phyloP scores from a whole-genome alignment of 2,888 invertebrate genomes.

The Ellobium chinense region DNA sequence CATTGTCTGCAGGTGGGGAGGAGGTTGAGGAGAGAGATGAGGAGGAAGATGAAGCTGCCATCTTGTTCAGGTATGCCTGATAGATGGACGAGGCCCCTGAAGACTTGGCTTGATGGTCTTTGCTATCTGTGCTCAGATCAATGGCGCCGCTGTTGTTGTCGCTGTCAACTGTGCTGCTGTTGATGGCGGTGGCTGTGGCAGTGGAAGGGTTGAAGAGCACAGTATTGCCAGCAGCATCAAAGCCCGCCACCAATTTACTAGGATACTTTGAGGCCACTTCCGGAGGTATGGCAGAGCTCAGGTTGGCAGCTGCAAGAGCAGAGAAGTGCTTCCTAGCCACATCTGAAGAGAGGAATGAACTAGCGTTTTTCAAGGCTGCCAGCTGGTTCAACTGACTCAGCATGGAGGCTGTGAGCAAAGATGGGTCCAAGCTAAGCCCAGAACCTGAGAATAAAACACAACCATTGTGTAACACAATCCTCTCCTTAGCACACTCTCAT shows the following conservation, averaged over 20 bases:
- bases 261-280: background rate
- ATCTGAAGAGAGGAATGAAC: background rate
- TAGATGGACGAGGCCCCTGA: background rate
- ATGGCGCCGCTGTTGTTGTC: constrained; percentile 27
- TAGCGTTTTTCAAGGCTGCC: background rate
- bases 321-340: constrained; percentile 6
- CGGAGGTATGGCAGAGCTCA: background rate
- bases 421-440: background rate
- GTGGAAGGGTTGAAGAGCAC: background rate
- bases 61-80: background rate
- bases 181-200: no score
- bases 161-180: no score
- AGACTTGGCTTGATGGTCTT: constrained; percentile 1
- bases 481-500: no score
- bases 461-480: no score
- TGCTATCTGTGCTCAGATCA: constrained; percentile 34
- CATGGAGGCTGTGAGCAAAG: background rate
- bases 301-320: background rate
- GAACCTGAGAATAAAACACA: background rate
- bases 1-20: background rate
- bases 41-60: constrained; percentile 1
- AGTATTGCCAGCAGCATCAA: background rate
- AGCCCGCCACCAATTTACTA: background rate
- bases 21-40: background rate
- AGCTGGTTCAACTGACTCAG: background rate